phyloP scores from a whole-genome alignment of 2,113 vertebrate species.

The Ceyx margarethae region DNA sequence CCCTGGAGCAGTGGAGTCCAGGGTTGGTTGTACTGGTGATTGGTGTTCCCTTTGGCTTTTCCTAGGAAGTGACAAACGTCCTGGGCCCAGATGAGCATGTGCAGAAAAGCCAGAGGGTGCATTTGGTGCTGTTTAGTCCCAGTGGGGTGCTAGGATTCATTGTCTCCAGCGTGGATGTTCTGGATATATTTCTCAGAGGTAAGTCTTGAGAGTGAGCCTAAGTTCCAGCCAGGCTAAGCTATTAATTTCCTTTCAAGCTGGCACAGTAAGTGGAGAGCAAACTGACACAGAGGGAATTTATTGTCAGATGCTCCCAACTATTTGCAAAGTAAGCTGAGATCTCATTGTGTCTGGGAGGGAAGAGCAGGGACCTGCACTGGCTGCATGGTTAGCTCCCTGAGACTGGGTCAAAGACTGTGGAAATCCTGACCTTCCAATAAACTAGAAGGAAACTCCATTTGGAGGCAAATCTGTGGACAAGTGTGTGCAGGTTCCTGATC shows the following conservation, averaged over 20 bases:
- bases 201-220: background rate
- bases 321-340: background rate
- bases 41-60: background rate
- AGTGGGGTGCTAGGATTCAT: slow-evolving; percentile 85
- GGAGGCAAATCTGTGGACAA: background rate
- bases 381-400: background rate
- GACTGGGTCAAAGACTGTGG: rapidly evolving
- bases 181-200: slow-evolving; percentile 82
- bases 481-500: background rate
- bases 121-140: slow-evolving; percentile 82
- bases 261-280: background rate
- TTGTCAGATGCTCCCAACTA: background rate
- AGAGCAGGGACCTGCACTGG: background rate
- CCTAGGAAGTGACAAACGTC: slow-evolving; percentile 77
- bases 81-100: slow-evolving; percentile 84
- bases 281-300: background rate
- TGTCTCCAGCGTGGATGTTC: slow-evolving; percentile 65
- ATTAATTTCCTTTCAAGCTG: background rate
- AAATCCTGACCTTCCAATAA: background rate
- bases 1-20: background rate
- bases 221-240: background rate
- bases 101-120: slow-evolving; percentile 72
- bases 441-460: background rate
- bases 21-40: background rate
- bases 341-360: background rate